A percentile compares a stretch with the other conserved stretches of the same genome.
Evolutionary conservation across 2,113 vertebrate species (phyloP).

Genomic region (Chaetodon auriga): DNA sequence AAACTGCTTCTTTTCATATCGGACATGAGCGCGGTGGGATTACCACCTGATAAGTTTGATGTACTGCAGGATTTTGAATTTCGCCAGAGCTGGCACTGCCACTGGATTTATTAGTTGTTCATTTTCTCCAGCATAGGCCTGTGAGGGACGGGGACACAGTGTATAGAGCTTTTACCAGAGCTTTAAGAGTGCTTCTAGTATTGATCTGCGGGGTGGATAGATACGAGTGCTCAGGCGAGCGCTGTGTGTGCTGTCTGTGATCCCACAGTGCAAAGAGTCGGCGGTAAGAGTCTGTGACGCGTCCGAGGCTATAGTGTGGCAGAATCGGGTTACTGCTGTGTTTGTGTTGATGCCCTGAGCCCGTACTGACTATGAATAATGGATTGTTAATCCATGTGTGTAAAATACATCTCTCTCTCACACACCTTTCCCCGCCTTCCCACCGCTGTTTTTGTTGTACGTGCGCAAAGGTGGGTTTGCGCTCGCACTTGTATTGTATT

Average conservation of each 20-base stretch:
- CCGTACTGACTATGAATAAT: slow-evolving; percentile 62
- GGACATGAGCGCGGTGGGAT: slow-evolving; percentile 12
- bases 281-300: slow-evolving; percentile 48
- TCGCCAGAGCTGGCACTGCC: neutral
- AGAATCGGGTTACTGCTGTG: slow-evolving; percentile 52
- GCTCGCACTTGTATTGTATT: neutral
- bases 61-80: slow-evolving; percentile 22
- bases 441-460: slow-evolving; percentile 16
- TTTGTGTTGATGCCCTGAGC: slow-evolving; percentile 62
- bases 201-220: slow-evolving; percentile 59
- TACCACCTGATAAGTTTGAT: slow-evolving; percentile 18
- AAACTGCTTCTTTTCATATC: slow-evolving; percentile 45
- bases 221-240: slow-evolving; percentile 35
- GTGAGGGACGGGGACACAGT: neutral
- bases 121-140: neutral
- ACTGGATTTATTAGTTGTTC: slow-evolving; percentile 18
- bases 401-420: slow-evolving; percentile 45
- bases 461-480: slow-evolving; percentile 23
- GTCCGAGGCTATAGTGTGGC: slow-evolving; percentile 24
- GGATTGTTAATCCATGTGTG: slow-evolving; percentile 66
- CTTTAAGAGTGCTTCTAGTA: slow-evolving; percentile 43
- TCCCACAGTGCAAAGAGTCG: slow-evolving; percentile 39
- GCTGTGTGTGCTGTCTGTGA: slow-evolving; percentile 38
- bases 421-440: slow-evolving; percentile 18
- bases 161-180: slow-evolving; percentile 36